Evolutionary conservation across 2,113 vertebrate genomes (phyloP), one percentile per base, ranked within the genome.

Genomic region (Nerophis lumbriciformis): DNA sequence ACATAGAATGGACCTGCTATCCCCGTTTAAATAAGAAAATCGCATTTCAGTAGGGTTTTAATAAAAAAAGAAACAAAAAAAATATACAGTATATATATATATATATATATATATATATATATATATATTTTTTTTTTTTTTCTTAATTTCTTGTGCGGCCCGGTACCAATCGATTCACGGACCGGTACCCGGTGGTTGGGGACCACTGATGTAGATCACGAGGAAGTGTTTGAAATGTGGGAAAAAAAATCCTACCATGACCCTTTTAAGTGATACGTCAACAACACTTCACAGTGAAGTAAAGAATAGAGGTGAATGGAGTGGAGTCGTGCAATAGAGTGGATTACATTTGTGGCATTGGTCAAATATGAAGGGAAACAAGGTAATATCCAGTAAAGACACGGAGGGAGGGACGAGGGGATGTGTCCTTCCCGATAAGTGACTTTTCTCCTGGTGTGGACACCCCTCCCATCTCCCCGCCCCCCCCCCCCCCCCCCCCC

Each of bases 351-450:
- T 79, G 83, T 83, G 81, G 76, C 77, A 72, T 82, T 81, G 80
- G 68, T 78, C 70, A 81, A 73, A 81, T 73, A 77, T 68, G 19
- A 39, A n/a, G 4, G 72, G 57, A 68, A 65, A 77, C 78, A 69
- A 59, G 66, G 65, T 73, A 65, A 88, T 77, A 74, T 73, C 65
- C 61, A 53, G 73, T 65, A 52, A 53, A 68, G 64, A 71, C 63
- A 90, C 83, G 70, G 75, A 87, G 80, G 69, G 69, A 65, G 44
- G 52, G 35, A 5, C 14, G 36, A 28, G 78, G 81, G 65, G 49
- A 44, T 66, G 65, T 78, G 78, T 87, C 71, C 78, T 83, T 87
- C 81, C 89, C 87, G 91, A 91, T 91, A 92, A 92, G 83, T 84
- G 83, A 84, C 73, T 79, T 88, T 88, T 83, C 79, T 76, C 76